Conservation (phyloP, 2,797 vertebrate species). For the Alcedo quadribrachys region DNA sequence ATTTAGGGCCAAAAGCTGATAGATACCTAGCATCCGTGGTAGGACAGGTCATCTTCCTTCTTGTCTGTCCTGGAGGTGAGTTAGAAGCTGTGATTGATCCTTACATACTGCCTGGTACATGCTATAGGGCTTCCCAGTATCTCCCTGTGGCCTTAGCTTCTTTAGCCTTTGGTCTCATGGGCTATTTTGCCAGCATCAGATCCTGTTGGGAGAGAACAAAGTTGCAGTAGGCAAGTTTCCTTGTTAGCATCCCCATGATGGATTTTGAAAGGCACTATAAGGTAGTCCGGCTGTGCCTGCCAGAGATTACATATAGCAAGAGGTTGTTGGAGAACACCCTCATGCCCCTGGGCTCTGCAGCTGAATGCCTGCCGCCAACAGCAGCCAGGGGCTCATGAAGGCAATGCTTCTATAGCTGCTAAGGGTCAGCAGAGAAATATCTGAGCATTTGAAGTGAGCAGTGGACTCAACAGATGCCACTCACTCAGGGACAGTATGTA, state of each 20-base stretch:
- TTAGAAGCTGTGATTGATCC: background rate
- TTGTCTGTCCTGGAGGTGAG: background rate
- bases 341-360: background rate
- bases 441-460: background rate
- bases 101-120: fast-evolving
- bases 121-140: background rate
- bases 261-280: background rate
- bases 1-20: background rate
- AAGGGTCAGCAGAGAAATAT: background rate
- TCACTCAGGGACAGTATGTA: background rate
- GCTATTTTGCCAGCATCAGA: background rate
- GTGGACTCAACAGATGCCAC: background rate
- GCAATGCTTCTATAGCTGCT: background rate
- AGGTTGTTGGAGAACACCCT: background rate
- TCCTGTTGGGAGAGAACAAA: background rate
- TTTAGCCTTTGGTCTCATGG: background rate
- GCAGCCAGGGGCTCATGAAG: background rate
- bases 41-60: background rate
- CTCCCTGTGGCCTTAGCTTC: background rate
- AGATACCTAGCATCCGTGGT: too few species aligned
- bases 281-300: background rate
- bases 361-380: background rate
- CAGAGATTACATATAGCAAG: background rate
- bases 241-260: background rate
- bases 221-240: background rate